Evolutionary conservation across 35 echinoderm and acorn worm species (phyloP).

Genomic region (Holothuria glaberrima): DNA sequence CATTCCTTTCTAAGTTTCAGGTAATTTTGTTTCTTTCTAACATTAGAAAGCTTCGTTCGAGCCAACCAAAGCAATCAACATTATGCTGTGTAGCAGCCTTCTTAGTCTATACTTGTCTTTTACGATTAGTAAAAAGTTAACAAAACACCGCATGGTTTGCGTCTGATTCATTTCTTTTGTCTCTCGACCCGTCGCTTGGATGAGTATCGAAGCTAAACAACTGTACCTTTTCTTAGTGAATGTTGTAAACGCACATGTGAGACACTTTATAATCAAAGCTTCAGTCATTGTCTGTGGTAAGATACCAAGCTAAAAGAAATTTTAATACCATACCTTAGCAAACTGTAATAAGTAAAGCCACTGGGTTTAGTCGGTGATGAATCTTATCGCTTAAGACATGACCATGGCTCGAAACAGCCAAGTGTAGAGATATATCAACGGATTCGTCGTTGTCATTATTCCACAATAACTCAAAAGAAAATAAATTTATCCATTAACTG

Average conservation of each 20-base stretch:
- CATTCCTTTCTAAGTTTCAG: too few species aligned
- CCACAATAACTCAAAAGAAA: too few species aligned
- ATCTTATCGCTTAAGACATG: too few species aligned
- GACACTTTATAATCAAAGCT: constrained; percentile 71
- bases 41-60: constrained; percentile 55
- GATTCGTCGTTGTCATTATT: too few species aligned
- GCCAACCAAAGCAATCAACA: constrained; percentile 63
- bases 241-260: constrained; percentile 61
- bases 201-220: constrained; percentile 70
- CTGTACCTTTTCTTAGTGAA: constrained; percentile 77
- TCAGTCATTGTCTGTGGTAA: constrained; percentile 74
- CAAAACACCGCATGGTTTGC: constrained; percentile 42
- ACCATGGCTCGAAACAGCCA: too few species aligned
- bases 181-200: constrained; percentile 68
- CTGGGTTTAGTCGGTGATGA: not conserved
- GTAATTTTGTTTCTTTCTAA: not conserved
- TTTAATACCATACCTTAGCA: not conserved
- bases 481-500: too few species aligned
- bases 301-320: not conserved
- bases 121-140: constrained; percentile 49
- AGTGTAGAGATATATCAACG: too few species aligned
- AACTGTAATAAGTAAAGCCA: not conserved
- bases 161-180: constrained; percentile 70
- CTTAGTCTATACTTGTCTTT: constrained; percentile 68
- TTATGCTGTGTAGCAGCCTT: constrained; percentile 53